Evolutionary conservation across 1,140 invertebrate species (phyloP).

Genomic region (Drosophila quadrilineata): DNA sequence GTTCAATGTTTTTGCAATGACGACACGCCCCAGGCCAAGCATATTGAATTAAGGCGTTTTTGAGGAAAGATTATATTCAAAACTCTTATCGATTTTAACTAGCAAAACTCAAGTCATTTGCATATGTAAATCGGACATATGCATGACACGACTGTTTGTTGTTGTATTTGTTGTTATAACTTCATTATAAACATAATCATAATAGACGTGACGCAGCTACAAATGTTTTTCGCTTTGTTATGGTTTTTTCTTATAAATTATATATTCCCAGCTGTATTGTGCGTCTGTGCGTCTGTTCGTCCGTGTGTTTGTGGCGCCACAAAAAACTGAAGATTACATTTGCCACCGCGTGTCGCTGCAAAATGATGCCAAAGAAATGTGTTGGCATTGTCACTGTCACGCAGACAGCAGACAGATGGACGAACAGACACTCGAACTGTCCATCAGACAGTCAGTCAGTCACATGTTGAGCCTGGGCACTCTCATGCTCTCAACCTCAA

Average conservation of each 20-base stretch:
- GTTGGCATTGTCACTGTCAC: conserved; percentile 62
- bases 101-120: conserved; percentile 44
- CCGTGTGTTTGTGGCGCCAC: conserved; percentile 30
- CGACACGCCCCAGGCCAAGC: conserved; percentile 5
- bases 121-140: conserved; percentile 13
- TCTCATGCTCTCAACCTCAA: not conserved
- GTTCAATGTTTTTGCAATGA: conserved; percentile 45
- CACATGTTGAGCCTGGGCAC: conserved; percentile 31
- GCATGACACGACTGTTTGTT: not conserved
- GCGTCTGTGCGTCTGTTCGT: not conserved
- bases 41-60: conserved; percentile 2
- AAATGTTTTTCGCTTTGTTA: conserved; percentile 18
- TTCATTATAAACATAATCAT: conserved; percentile 36
- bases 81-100: conserved; percentile 28
- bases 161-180: conserved; percentile 2
- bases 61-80: too few relatives aligned
- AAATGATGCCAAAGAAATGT: conserved; percentile 63
- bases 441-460: conserved; percentile 32
- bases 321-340: conserved; percentile 53
- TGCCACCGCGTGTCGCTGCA: conserved; percentile 46
- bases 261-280: not conserved
- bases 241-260: too few relatives aligned
- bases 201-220: conserved; percentile 26
- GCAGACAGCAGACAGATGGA: conserved; percentile 12
- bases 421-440: not conserved